Conservation (phyloP, 2,113 vertebrate genomes). For the Cyanoramphus novaezelandiae region DNA sequence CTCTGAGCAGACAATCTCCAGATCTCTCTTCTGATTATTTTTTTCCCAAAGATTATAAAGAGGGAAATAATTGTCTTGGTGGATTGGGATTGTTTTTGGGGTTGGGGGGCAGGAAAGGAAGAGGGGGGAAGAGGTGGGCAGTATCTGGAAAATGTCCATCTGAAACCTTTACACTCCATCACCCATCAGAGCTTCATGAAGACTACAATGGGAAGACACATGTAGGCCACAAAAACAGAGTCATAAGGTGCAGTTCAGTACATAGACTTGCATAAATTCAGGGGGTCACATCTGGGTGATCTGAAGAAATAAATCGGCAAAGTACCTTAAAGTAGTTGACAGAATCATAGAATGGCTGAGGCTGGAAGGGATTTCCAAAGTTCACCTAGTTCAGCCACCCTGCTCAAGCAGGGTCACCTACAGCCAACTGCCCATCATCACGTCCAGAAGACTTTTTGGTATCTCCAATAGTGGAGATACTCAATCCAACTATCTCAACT, state of each 20-base stretch:
- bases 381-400: background rate
- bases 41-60: background rate
- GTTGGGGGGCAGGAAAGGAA: rapidly evolving
- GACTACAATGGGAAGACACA: background rate
- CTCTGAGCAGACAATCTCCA: background rate
- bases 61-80: background rate
- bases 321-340: background rate
- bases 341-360: background rate
- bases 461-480: background rate
- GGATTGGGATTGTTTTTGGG: background rate
- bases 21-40: background rate
- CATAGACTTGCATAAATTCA: background rate
- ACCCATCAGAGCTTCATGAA: background rate
- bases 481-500: background rate
- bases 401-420: background rate
- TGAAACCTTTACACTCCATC: background rate
- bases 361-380: background rate
- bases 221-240: background rate
- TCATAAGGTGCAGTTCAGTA: background rate
- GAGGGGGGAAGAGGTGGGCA: background rate
- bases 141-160: background rate
- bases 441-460: background rate
- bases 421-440: background rate
- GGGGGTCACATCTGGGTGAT: background rate
- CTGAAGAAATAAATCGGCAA: background rate